Conservation (phyloP, 2,888 invertebrate genomes). For the Trypoxylon attenuatum region DNA sequence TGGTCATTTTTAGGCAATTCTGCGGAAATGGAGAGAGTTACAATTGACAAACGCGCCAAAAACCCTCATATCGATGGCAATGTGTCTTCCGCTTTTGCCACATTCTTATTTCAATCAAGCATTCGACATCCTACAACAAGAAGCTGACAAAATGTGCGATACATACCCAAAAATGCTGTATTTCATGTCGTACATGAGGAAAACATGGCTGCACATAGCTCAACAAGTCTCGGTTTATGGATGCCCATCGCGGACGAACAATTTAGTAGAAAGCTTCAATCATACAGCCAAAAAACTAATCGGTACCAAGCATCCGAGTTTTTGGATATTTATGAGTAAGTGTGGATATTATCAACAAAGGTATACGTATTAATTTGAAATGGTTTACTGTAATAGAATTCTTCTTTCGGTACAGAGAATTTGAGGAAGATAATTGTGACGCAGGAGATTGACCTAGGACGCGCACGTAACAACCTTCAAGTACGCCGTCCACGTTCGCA, state of each 20-base stretch:
- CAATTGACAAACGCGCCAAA: background rate
- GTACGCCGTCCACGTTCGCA: background rate
- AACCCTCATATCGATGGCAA: background rate
- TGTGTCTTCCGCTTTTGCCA: background rate
- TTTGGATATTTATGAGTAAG: slow-evolving; percentile 2
- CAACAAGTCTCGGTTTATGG: background rate
- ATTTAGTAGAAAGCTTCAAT: slow-evolving; percentile 4
- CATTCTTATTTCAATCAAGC: background rate
- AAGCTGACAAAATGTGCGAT: background rate
- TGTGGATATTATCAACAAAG: background rate
- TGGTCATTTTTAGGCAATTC: background rate
- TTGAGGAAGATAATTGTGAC: background rate
- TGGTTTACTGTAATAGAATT: background rate
- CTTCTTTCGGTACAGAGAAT: background rate
- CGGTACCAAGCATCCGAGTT: background rate
- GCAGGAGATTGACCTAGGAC: background rate
- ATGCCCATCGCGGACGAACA: background rate
- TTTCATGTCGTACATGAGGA: background rate
- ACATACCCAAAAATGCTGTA: background rate
- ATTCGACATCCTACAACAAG: slow-evolving; percentile 1
- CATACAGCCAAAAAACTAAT: background rate
- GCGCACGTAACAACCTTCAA: background rate
- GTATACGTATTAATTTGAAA: background rate
- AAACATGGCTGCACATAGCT: background rate
- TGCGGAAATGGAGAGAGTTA: background rate